Conservation (phyloP, 2,113 vertebrate species). For the Electrona antarctica region DNA sequence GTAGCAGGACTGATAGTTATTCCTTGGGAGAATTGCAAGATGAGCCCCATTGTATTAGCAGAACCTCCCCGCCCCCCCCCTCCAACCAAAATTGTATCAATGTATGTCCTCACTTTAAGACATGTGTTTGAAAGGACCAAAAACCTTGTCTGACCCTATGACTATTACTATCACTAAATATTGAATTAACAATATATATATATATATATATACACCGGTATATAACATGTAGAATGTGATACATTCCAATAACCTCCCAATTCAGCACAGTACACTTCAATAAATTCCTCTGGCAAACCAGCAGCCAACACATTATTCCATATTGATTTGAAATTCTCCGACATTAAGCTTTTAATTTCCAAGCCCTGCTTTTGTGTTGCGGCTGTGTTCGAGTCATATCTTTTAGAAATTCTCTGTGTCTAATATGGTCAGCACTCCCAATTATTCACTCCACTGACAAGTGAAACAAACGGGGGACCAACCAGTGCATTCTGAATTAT, state of each 20-base stretch:
- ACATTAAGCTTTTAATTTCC: conserved; percentile 76
- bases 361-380: conserved; percentile 70
- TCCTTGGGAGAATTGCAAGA: conserved; percentile 83
- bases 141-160: neutral
- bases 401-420: conserved; percentile 77
- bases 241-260: conserved; percentile 10
- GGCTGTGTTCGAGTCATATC: conserved; percentile 66
- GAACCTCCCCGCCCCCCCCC: conserved; percentile 41
- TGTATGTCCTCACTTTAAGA: conserved; percentile 50
- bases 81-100: conserved; percentile 48
- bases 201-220: neutral
- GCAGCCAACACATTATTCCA: conserved; percentile 64
- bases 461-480: conserved; percentile 83
- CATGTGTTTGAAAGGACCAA: conserved; percentile 22
- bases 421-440: conserved; percentile 85
- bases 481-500: conserved; percentile 83
- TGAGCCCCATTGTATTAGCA: conserved; percentile 82
- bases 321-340: conserved; percentile 66
- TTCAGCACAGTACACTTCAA: conserved; percentile 46
- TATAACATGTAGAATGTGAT: conserved; percentile 1
- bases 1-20: conserved; percentile 85
- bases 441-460: conserved; percentile 86
- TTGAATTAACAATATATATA: neutral
- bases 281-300: conserved; percentile 62
- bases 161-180: neutral